Evolutionary conservation across 2,113 vertebrate genomes (phyloP), one percentile per base, ranked within the genome.

Genomic region (Taurulus bubalis): DNA sequence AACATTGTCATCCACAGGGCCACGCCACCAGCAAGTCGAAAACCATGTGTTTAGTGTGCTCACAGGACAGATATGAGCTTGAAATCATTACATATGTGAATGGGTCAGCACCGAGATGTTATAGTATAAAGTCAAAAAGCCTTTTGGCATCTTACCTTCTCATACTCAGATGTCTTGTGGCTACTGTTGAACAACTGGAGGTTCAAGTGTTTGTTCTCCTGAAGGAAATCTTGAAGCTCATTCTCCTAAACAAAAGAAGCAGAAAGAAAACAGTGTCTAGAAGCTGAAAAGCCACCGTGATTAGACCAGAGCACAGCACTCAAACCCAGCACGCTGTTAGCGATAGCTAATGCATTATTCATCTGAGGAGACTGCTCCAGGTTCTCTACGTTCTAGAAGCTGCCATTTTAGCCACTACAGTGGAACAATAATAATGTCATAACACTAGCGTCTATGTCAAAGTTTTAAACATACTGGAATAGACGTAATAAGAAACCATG

Each of bases 141-240:
- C n/a, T 65, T 58, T 72, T 64, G 22, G 7, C 59, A 36, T 24
- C 84, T 93, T 96, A 98, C 98, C 98, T 96, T 95, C 87, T 95
- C 93, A 92, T 94, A 90, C 10, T 95, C 95, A 84, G 89, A 85
- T 28, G 93, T 89, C 87, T 87, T 94, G 81, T 91, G 82, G 75
- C 91, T 94, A 75, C 84, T 92, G 86, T 81, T 94, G 62, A 95
- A 95, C 90, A 96, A 87, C 56, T 94, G 95, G 69, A 91, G 89
- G 87, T 94, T 97, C 93, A 96, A 90, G 86, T 89, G 88, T 45
- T 79, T 90, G 82, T 94, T 93, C 82, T 95, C 95, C 73, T 92
- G 94, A 75, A 91, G 88, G 56, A 94, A 96, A 94, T 96, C 94
- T 89, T 96, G 95, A 89, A 95, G 94, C 89, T 96, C 96, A 95